phyloP scores from a whole-genome alignment of 2,888 invertebrate species.

The Villa cingulata region DNA sequence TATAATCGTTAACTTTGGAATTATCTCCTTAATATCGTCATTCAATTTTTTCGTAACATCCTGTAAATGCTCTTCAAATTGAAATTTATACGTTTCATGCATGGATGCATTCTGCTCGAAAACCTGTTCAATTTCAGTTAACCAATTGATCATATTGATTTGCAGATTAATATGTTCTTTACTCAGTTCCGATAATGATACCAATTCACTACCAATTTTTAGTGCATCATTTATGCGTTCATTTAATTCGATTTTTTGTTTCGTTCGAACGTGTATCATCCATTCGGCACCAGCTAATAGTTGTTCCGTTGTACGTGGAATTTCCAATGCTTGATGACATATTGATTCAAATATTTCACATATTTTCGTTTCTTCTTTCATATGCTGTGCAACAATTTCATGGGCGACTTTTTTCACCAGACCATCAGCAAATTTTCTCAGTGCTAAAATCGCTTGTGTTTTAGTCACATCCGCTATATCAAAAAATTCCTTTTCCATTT shows the following conservation, averaged over 20 bases:
- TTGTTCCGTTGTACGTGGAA: conserved; percentile 67
- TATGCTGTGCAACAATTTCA: conserved; percentile 49
- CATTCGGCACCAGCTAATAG: conserved; percentile 67
- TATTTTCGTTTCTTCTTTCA: conserved; percentile 51
- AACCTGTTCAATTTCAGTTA: conserved; percentile 63
- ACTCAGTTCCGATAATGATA: conserved; percentile 62
- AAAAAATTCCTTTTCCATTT: conserved; percentile 55
- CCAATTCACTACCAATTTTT: conserved; percentile 47
- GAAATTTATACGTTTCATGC: conserved; percentile 68
- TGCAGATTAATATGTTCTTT: conserved; percentile 66
- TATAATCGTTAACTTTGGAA: conserved; percentile 60
- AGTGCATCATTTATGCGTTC: conserved; percentile 56
- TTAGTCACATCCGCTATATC: conserved; percentile 49
- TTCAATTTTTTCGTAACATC: conserved; percentile 55
- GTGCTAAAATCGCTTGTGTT: conserved; percentile 45
- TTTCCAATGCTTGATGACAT: conserved; percentile 49
- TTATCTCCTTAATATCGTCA: conserved; percentile 53
- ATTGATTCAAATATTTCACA: conserved; percentile 56
- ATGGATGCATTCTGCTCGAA: conserved; percentile 65
- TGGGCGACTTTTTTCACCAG: conserved; percentile 48
- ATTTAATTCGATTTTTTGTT: conserved; percentile 51
- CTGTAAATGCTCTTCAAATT: conserved; percentile 69
- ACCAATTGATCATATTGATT: conserved; percentile 71
- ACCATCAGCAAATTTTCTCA: conserved; percentile 44
- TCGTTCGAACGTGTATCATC: conserved; percentile 64